These are phyloP conservation scores for Campoletis raptor DNA, from an alignment of 2,888 invertebrate genomes.

Conservation along the genomic window DNA sequence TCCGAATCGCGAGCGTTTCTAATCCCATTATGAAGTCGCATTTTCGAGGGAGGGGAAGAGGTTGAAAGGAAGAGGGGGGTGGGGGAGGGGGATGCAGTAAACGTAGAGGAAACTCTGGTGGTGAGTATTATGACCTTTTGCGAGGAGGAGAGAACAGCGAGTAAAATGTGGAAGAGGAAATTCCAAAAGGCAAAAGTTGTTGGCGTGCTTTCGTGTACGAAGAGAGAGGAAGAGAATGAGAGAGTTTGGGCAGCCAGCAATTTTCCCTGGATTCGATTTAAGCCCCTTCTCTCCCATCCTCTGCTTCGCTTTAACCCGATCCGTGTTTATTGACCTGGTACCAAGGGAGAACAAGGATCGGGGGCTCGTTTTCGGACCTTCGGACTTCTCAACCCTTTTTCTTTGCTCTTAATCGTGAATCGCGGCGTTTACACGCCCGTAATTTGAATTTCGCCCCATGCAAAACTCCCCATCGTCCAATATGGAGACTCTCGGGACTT, in stretches of 20 bases:
- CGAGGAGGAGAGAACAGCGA: constrained; percentile 20
- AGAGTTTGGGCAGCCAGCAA: constrained; percentile 40
- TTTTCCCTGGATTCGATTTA: constrained; percentile 57
- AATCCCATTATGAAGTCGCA: constrained; percentile 80
- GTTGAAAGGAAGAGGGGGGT: not conserved
- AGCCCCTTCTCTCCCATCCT: constrained; percentile 35
- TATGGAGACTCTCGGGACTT: constrained; percentile 35
- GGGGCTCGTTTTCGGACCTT: constrained; percentile 49
- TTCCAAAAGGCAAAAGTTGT: constrained; percentile 44
- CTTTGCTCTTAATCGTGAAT: constrained; percentile 56
- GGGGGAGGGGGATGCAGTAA: not conserved
- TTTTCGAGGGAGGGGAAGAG: constrained; percentile 70
- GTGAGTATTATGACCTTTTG: constrained; percentile 45
- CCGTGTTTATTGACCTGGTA: constrained; percentile 67
- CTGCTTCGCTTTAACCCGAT: constrained; percentile 55
- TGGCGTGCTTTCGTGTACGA: not conserved
- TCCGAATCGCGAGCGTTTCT: constrained; percentile 75
- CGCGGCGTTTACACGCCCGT: constrained; percentile 59
- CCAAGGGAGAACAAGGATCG: constrained; percentile 29
- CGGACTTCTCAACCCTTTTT: constrained; percentile 43
- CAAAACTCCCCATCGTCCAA: constrained; percentile 32
- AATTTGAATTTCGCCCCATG: constrained; percentile 62
- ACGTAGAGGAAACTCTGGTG: constrained; percentile 28
- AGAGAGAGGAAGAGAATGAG: not conserved
- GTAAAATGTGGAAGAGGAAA: constrained; percentile 42